Evolutionary conservation across 2,888 invertebrate species (phyloP), one percentile per base, ranked within the genome.

Genomic region (Pristionchus maxplancki): DNA sequence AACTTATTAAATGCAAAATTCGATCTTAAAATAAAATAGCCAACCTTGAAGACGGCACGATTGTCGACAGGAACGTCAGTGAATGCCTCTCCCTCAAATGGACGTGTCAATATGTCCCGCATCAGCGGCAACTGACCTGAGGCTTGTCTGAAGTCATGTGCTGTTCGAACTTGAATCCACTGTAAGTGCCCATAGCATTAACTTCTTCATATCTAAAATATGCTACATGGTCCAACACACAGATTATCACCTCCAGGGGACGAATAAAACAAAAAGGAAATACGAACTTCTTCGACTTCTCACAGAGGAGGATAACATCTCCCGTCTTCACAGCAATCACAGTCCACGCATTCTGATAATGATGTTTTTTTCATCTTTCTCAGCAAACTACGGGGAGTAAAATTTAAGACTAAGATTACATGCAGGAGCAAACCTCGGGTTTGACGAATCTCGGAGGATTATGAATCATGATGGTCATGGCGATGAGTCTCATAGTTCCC

Each of bases 61-160:
- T 67, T 67, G 67, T 67, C 67, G 1, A 67, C 34, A 15, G 67
- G 67, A 11, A 34, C 13, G 15, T 67, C 67, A 9, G 67, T 67
- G 17, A 31, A 31, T 13, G 67, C 17, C 4, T 34, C 17, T 34
- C 34, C 67, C 67, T 67, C 31, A 11, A 24, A 34, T 20, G 2
- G 31, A 3, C 2, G n/a, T n/a, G n/a, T n/a, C n/a, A n/a, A 31
- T 17, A 1, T 31, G 11, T 15, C 13, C 1, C 13, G 67, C 11
- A 13, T 34, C 1, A 67, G 2, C 8, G 17, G 20, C 8, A 13
- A 34, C 67, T 67, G 1, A 67, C 67, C 31, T 67, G 11, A 0
- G 67, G 67, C 31, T 67, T 67, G 34, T 67, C 67, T 5, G 67
- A 31, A 67, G 67, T 67, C 67, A 67, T 67, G 67, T 67, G 31